Conservation (phyloP, 2,113 vertebrate species). For the Baryphthengus martii region DNA sequence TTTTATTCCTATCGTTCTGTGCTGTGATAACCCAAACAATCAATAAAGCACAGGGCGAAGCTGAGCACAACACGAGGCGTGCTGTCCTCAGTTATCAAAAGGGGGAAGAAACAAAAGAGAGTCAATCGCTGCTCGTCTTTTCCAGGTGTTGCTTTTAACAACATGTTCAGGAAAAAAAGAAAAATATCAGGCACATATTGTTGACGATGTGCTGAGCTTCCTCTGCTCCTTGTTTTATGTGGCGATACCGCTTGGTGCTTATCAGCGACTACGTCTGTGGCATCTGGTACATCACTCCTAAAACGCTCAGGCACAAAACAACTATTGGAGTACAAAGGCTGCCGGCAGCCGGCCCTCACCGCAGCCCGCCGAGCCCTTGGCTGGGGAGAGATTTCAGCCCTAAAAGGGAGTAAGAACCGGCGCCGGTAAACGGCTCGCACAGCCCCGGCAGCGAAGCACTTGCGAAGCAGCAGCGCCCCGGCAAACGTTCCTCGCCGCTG, state of each 20-base stretch:
- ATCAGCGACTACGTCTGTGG: neutral
- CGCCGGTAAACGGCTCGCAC: neutral
- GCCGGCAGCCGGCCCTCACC: neutral
- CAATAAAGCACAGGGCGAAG: neutral
- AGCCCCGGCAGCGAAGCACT: neutral
- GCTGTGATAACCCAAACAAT: slow-evolving; percentile 49
- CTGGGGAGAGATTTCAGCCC: neutral
- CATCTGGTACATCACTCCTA: neutral
- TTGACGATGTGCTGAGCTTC: neutral
- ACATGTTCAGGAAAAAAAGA: neutral
- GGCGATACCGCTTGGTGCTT: neutral
- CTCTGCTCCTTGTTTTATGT: neutral
- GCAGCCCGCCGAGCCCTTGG: neutral
- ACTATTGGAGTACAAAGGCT: neutral
- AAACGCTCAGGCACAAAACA: neutral
- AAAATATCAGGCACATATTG: neutral
- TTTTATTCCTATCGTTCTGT: neutral
- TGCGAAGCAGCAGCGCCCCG: neutral
- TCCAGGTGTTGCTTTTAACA: neutral
- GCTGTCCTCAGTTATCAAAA: neutral
- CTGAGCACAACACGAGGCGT: neutral
- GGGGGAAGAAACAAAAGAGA: neutral
- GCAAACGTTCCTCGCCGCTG: neutral
- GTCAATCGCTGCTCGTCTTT: neutral
- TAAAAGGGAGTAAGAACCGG: neutral